Evolutionary conservation across 2,888 invertebrate species (phyloP).

Genomic region (Drosophila subquinaria): DNA sequence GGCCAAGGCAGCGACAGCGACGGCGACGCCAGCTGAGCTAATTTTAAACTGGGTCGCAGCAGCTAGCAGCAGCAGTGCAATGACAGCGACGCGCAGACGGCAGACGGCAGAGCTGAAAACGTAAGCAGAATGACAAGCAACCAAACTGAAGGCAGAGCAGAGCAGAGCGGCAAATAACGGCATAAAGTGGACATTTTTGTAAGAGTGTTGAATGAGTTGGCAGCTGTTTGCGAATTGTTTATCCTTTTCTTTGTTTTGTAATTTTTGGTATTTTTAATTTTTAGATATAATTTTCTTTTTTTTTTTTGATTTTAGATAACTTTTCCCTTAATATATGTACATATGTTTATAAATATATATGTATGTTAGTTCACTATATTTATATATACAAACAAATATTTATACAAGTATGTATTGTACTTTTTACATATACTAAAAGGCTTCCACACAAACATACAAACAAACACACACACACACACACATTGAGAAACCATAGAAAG

Average conservation of each 20-base stretch:
- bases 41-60: constrained; percentile 29
- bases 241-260: constrained; percentile 11
- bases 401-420: constrained; percentile 41
- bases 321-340: constrained; percentile 4
- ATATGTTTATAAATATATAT: constrained; percentile 1
- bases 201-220: constrained; percentile 46
- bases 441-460: constrained; percentile 47
- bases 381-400: constrained; percentile 12
- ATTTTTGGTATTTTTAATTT: constrained; percentile 5
- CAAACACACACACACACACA: constrained; percentile 7
- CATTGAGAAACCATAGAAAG: constrained; percentile 46
- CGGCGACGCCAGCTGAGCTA: constrained; percentile 30
- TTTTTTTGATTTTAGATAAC: constrained; percentile 14
- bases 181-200: constrained; percentile 17
- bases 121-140: constrained; percentile 7
- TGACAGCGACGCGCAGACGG: neutral
- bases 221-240: constrained; percentile 58
- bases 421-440: constrained; percentile 48
- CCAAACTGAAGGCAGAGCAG: neutral
- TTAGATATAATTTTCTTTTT: neutral
- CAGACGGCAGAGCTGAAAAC: neutral
- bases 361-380: constrained; percentile 27
- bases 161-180: constrained; percentile 15
- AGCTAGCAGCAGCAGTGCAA: constrained; percentile 3
- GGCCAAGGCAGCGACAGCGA: neutral